Base-by-base conservation (phyloP, 2,113 vertebrate species). In the Alces alces region DNA sequence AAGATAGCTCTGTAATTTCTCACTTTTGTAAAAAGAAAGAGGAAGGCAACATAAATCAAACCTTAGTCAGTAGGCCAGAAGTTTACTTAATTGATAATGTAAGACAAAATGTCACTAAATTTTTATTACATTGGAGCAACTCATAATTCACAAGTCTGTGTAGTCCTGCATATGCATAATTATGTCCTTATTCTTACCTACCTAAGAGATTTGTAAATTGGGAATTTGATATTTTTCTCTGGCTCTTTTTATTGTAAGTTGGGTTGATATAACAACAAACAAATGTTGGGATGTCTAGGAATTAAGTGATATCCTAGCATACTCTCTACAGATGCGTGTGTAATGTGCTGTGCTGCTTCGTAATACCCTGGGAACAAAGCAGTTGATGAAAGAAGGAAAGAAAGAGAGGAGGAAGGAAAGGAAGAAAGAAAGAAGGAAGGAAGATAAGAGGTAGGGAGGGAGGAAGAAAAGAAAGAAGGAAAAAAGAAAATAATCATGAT, bases 1-100 rank as follows among this genome's bases (percentile, higher is more conserved):
- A 96, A 96, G 39, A 52, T 70, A 94, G 97, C 98, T 96, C 8
- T 91, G 97, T 96, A 96, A 95, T 97, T 98, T 96, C 55, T 98
- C n/a, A 94, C 95, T 97, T 98, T 94, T 92, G 45, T 57, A 43
- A 97, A 97, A 97, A 96, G 86, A 88, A 52, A 93, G 25, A 89
- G 23, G 11, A 94, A 93, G n/a, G 92, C 0, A 86, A 94, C 97
- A 96, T 60, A 96, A 54, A 98, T 36, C 28, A 96, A 76, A 97
- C 84, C 97, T 97, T 92, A 58, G 15, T 95, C 87, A 92, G 47
- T 6, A 98, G 30, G 23, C 23, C 78, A 96, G 19, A 80, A 54
- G 15, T 98, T 98, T 97, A 55, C 27, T 39, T 95, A 97, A 96
- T 36, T 96, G 95, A 95, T 36, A 97, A 54, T 0, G 1, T 36